Evolutionary conservation across 2,888 invertebrate genomes (phyloP), one percentile per base, ranked within the genome.

Genomic region (Callimorpha dominula): DNA sequence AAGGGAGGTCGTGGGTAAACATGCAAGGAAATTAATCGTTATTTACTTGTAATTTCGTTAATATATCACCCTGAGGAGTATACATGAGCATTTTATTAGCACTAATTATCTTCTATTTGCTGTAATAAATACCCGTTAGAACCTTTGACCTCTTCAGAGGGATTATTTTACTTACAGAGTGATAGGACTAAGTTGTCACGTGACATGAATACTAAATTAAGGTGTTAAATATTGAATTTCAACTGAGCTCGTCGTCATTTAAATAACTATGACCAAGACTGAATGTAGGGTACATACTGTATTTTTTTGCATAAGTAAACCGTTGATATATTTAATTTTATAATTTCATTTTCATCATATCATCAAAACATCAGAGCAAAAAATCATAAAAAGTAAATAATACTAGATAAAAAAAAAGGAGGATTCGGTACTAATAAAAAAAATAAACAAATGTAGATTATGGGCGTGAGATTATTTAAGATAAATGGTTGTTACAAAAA

Each of bases 1-100:
- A 80, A 86, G 87, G 85, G 82, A 85, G 82, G 78, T 76, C 82
- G 80, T 79, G 79, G 73, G 82, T 86, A 88, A 88, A 89, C 85
- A 88, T 88, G 80, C 78, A 82, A 81, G 80, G 81, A 86, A 86
- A 87, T 89, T 88, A 87, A 89, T 88, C 77, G 85, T 86, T 87
- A 85, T 85, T 87, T 87, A 81, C 83, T 82, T 67, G 67, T 77
- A 83, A 83, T 81, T 79, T 82, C 54, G 71, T 71, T 81, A 77
- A 80, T 78, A 78, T 66, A 77, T 73, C 70, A 69, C 40, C 65
- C 52, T 52, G 46, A 72, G 17, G 65, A 65, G 73, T 52, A 75
- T 52, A 67, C 65, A 74, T 42, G 64, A 64, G 73, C 65, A 50
- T 69, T 81, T 79, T 72, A 43, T 68, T 60, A 60, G 57, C 46